phyloP scores from a whole-genome alignment of 2,113 vertebrate species.

The Atrichornis clamosus region DNA sequence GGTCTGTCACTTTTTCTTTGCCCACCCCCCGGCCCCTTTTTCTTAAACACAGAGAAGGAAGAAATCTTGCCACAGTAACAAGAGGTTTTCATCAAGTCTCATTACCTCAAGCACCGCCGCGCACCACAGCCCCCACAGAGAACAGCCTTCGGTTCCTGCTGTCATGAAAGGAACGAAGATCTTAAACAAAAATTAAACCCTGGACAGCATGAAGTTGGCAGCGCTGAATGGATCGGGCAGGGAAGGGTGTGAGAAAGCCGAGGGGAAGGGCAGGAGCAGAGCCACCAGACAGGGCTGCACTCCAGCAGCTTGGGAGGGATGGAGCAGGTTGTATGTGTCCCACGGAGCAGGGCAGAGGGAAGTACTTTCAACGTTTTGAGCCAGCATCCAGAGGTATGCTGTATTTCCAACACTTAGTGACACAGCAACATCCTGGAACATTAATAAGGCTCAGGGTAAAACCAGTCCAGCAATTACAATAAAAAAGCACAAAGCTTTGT shows the following conservation, averaged over 20 bases:
- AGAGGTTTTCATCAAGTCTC: constrained; percentile 70
- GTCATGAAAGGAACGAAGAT: constrained; percentile 61
- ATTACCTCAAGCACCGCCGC: constrained; percentile 56
- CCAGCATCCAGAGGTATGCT: neutral
- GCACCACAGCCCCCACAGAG: constrained; percentile 56
- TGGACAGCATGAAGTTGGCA: constrained; percentile 28
- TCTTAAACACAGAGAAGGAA: constrained; percentile 31
- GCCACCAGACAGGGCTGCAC: neutral
- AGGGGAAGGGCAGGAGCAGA: neutral
- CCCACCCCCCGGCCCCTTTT: neutral
- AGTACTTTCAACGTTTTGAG: neutral
- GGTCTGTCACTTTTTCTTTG: constrained; percentile 50
- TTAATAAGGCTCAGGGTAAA: neutral
- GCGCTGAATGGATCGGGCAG: neutral
- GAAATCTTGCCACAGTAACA: constrained; percentile 60
- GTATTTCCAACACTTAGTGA: neutral
- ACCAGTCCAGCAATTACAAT: neutral
- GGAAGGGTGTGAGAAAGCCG: neutral
- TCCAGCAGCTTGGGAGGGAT: neutral
- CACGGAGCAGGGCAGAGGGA: neutral
- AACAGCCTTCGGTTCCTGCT: constrained; percentile 26
- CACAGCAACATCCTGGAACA: neutral
- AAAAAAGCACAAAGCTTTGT: neutral
- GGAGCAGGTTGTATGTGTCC: neutral
- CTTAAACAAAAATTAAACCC: constrained; percentile 69